Percentiles rank a stretch among this genome's conserved stretches.
Conservation (phyloP, 2,113 vertebrate genomes). For the Butorides virescens region DNA sequence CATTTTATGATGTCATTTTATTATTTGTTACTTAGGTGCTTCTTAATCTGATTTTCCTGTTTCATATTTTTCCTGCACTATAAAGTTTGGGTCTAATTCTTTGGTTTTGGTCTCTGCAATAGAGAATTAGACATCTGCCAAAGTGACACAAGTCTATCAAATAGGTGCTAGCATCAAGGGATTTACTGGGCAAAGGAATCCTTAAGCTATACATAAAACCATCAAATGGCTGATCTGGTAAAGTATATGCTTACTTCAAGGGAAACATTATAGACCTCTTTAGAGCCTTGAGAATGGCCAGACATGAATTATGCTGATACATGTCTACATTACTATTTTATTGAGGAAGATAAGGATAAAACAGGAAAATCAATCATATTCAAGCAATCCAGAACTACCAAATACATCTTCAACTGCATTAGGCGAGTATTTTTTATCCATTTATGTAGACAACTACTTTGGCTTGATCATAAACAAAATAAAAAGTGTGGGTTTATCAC, state of each 20-base stretch:
- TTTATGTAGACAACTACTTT: slow-evolving; percentile 2
- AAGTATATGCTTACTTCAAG: neutral
- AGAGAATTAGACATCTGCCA: neutral
- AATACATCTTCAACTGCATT: slow-evolving; percentile 11
- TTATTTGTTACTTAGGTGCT: neutral
- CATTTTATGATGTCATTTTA: neutral
- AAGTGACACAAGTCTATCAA: neutral
- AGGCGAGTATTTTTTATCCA: slow-evolving; percentile 1
- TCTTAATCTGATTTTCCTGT: neutral
- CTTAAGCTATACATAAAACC: neutral
- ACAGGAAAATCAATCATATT: slow-evolving; percentile 40
- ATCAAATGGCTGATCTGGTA: neutral
- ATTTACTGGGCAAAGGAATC: neutral
- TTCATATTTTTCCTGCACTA: neutral
- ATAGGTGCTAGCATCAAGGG: neutral
- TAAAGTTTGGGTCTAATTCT: neutral
- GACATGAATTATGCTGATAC: slow-evolving; percentile 20
- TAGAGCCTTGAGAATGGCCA: neutral
- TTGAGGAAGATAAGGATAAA: slow-evolving; percentile 32
- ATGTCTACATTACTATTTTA: slow-evolving; percentile 4
- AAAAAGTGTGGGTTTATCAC: slow-evolving; percentile 27
- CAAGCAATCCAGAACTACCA: neutral
- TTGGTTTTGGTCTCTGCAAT: neutral
- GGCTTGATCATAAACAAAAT: slow-evolving; percentile 37
- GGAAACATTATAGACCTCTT: neutral